Conservation (phyloP, 2,113 vertebrate genomes). For the Capricornis sumatraensis region DNA sequence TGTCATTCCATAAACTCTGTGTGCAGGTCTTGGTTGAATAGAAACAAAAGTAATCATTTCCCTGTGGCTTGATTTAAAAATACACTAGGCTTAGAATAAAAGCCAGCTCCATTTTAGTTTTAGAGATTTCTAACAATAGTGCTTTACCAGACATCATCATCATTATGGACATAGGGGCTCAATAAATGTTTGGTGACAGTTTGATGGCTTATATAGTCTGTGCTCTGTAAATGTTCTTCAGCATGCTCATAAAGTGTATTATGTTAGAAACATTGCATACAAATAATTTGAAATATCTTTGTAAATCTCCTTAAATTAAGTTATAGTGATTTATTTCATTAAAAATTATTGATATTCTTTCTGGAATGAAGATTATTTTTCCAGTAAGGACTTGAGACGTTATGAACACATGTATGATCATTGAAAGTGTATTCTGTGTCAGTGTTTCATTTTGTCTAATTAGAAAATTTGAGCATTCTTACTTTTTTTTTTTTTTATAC, state of each 20-base stretch:
- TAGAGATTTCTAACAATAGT: not conserved
- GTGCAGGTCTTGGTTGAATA: slow-evolving; percentile 74
- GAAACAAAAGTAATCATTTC: slow-evolving; percentile 76
- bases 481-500: not conserved
- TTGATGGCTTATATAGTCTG: not conserved
- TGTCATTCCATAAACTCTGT: slow-evolving; percentile 80
- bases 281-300: not conserved
- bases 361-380: not conserved
- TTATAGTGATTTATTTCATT: not conserved
- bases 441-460: not conserved
- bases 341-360: not conserved
- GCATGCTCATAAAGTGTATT: not conserved
- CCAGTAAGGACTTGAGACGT: not conserved
- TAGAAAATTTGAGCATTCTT: not conserved
- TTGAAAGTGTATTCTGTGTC: not conserved
- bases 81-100: slow-evolving; percentile 36
- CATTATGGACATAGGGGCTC: not conserved
- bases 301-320: not conserved
- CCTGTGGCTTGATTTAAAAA: slow-evolving; percentile 72
- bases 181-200: not conserved
- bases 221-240: not conserved
- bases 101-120: slow-evolving; percentile 28
- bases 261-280: not conserved
- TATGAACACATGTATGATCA: not conserved
- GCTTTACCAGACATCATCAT: not conserved